Conservation (phyloP, 2,113 vertebrate genomes). For the Cheilinus undulatus region DNA sequence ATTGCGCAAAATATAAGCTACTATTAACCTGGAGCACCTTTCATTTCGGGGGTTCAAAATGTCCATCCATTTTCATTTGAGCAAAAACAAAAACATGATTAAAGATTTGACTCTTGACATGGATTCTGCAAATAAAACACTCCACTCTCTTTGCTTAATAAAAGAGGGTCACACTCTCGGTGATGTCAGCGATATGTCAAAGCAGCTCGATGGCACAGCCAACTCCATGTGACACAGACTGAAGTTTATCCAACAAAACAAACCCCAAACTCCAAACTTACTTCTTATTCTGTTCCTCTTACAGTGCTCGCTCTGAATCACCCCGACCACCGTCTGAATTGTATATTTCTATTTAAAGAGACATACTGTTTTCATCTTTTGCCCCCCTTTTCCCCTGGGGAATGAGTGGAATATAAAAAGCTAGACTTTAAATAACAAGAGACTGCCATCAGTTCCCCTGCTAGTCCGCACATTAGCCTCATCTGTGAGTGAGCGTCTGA, state of each 20-base stretch:
- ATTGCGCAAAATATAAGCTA: constrained; percentile 82
- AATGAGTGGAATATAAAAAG: constrained; percentile 92
- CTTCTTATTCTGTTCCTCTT: constrained; percentile 16
- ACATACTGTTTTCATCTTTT: constrained; percentile 84
- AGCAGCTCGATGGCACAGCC: constrained; percentile 26
- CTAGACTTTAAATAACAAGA: constrained; percentile 98
- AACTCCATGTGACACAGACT: constrained; percentile 49
- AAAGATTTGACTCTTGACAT: constrained; percentile 81
- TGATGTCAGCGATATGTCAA: constrained; percentile 68
- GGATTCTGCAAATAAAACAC: constrained; percentile 81
- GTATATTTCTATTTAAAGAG: constrained; percentile 78
- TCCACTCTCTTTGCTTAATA: constrained; percentile 65
- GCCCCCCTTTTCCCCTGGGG: constrained; percentile 86
- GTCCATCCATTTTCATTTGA: constrained; percentile 84
- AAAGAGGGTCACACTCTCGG: constrained; percentile 58
- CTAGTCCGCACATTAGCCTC: constrained; percentile 93
- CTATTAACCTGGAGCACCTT: constrained; percentile 85
- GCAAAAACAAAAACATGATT: constrained; percentile 83
- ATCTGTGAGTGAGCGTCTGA: constrained; percentile 94
- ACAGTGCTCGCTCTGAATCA: constrained; percentile 61
- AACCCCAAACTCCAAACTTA: constrained; percentile 63
- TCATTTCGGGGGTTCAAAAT: constrained; percentile 77
- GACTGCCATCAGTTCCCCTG: constrained; percentile 94
- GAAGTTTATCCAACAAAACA: constrained; percentile 61
- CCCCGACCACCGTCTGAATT: constrained; percentile 59